Percentiles rank a stretch among this genome's conserved stretches.
phyloP scores from a whole-genome alignment of 53 echinoderm and acorn worm genomes.

The Paelopatides confundens region DNA sequence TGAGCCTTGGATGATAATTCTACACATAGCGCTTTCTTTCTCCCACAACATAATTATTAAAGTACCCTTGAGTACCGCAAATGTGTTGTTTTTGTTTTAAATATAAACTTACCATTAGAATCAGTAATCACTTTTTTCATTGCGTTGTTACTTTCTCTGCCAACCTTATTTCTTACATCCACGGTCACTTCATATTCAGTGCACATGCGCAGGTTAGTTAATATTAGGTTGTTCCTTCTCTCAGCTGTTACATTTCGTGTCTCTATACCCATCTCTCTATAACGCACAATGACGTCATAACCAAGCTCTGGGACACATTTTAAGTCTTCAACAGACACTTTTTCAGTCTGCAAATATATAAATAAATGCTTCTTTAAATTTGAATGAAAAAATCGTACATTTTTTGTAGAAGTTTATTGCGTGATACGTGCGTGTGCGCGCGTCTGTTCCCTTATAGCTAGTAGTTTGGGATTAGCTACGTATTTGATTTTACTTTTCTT shows the following conservation, averaged over 20 bases:
- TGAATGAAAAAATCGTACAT: not conserved
- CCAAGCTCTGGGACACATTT: slow-evolving; percentile 4
- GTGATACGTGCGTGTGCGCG: too few relatives aligned
- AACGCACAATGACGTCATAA: not conserved
- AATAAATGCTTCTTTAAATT: too few relatives aligned
- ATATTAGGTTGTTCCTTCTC: not conserved
- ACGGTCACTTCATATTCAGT: slow-evolving; percentile 6
- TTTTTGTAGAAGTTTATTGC: too few relatives aligned
- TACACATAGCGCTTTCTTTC: too few relatives aligned
- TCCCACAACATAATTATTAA: too few relatives aligned
- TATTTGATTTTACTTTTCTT: too few relatives aligned
- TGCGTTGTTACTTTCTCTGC: not conserved
- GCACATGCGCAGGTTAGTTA: not conserved
- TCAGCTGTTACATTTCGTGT: not conserved
- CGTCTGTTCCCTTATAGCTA: too few relatives aligned
- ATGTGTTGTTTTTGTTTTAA: not conserved
- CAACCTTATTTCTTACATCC: not conserved
- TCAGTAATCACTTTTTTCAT: not conserved
- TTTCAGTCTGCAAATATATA: not conserved
- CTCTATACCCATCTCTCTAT: not conserved
- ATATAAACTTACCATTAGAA: not conserved
- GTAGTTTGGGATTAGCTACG: too few relatives aligned
- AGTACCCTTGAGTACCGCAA: too few relatives aligned
- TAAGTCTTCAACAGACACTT: not conserved
- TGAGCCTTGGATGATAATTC: too few relatives aligned